These are phyloP conservation scores for Platysteira castanea DNA, from an alignment of 2,113 vertebrate genomes.

Conservation along the genomic window DNA sequence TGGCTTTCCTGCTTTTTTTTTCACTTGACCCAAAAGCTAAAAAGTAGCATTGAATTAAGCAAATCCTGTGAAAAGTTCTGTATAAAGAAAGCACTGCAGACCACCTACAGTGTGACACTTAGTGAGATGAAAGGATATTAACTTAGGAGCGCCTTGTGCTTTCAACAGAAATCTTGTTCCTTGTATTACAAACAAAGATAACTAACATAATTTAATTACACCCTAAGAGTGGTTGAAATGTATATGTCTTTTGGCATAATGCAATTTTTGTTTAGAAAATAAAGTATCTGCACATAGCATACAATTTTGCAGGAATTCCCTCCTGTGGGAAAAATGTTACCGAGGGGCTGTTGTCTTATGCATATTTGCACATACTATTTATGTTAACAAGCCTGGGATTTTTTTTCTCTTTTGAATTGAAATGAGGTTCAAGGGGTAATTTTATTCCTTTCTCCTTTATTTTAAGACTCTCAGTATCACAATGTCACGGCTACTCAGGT, in stretches of 20 bases:
- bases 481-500: background rate
- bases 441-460: background rate
- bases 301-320: conserved; percentile 49
- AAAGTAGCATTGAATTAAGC: conserved; percentile 40
- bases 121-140: conserved; percentile 63
- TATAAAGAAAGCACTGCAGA: conserved; percentile 31
- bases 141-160: conserved; percentile 40
- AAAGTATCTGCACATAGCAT: conserved; percentile 17
- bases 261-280: conserved; percentile 65
- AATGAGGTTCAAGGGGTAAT: background rate
- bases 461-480: conserved; percentile 12
- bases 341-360: conserved; percentile 48
- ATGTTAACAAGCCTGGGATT: conserved; percentile 40
- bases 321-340: conserved; percentile 54
- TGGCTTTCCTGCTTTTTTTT: conserved; percentile 45
- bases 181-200: conserved; percentile 53
- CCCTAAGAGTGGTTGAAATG: conserved; percentile 38
- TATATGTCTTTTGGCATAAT: conserved; percentile 49
- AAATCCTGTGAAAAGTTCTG: conserved; percentile 44
- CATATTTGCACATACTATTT: conserved; percentile 52
- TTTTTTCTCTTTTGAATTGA: conserved; percentile 28
- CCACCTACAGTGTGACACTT: conserved; percentile 57
- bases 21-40: conserved; percentile 60
- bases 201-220: conserved; percentile 47
- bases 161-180: conserved; percentile 31